phyloP scores from a whole-genome alignment of 2,113 vertebrate species.

The Salvelinus namaycush region DNA sequence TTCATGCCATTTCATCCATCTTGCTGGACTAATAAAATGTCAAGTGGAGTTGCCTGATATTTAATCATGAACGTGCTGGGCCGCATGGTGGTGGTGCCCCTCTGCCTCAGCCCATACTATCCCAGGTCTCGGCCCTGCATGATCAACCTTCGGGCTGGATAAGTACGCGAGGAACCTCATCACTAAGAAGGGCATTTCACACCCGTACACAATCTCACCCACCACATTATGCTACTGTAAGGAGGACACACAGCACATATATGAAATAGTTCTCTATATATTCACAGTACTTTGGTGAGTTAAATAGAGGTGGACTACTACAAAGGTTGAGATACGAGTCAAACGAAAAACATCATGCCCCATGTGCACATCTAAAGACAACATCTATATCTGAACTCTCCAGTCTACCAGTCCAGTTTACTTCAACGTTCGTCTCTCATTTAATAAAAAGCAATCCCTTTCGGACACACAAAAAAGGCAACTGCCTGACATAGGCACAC shows the following conservation, averaged over 20 bases:
- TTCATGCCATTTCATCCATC: conserved; percentile 86
- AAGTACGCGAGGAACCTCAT: conserved; percentile 21
- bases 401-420: background rate
- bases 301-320: no score
- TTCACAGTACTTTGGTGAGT: no score
- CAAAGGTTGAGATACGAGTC: no score
- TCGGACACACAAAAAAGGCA: background rate
- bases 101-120: no score
- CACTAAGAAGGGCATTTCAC: background rate
- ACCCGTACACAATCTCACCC: background rate
- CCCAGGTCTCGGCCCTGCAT: background rate
- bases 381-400: background rate
- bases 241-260: no score
- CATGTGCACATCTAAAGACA: background rate
- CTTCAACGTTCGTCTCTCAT: background rate
- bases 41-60: conserved; percentile 83
- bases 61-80: conserved; percentile 80
- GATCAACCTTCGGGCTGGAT: conserved; percentile 57
- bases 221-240: background rate
- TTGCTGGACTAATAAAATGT: conserved; percentile 88
- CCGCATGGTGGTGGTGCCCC: conserved; percentile 41
- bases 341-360: background rate
- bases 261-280: no score
- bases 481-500: background rate
- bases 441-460: background rate